These are phyloP conservation scores for Pseudobourletiella spinata DNA, from an alignment of 1,140 invertebrate genomes.

Conservation along the genomic window DNA sequence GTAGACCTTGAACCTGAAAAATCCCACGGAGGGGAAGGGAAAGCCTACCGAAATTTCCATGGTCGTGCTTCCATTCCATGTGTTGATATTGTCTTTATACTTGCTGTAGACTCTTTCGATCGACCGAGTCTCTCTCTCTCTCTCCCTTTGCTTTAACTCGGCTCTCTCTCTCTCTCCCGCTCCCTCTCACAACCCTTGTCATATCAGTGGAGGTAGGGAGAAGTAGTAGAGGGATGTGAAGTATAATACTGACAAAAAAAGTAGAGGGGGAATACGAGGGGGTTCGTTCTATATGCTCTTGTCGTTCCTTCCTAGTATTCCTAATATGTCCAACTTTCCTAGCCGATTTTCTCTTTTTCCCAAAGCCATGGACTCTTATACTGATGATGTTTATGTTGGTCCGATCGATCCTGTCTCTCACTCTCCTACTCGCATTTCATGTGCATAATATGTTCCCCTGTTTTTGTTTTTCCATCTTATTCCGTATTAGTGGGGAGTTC, in stretches of 20 bases:
- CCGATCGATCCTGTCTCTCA: neutral
- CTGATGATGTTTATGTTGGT: neutral
- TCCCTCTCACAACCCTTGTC: neutral
- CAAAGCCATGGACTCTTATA: neutral
- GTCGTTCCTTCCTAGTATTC: neutral
- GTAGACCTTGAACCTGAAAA: slow-evolving; percentile 13
- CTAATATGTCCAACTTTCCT: neutral
- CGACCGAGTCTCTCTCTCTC: neutral
- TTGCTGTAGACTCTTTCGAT: neutral
- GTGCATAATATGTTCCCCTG: neutral
- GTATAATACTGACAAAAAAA: neutral
- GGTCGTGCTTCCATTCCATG: slow-evolving; percentile 1
- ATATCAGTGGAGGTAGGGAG: neutral
- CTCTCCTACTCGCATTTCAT: neutral
- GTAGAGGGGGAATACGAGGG: neutral
- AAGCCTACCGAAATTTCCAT: neutral
- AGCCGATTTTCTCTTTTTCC: neutral
- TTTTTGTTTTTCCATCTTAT: neutral
- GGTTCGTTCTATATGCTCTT: neutral
- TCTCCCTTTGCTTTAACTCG: neutral
- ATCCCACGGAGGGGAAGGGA: neutral
- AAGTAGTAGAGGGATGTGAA: neutral
- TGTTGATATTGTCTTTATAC: slow-evolving; percentile 3
- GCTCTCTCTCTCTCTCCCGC: neutral
- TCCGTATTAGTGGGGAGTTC: too few relatives aligned